phyloP scores from a whole-genome alignment of 2,797 vertebrate species.

The Lepidocolaptes lacrymiger region DNA sequence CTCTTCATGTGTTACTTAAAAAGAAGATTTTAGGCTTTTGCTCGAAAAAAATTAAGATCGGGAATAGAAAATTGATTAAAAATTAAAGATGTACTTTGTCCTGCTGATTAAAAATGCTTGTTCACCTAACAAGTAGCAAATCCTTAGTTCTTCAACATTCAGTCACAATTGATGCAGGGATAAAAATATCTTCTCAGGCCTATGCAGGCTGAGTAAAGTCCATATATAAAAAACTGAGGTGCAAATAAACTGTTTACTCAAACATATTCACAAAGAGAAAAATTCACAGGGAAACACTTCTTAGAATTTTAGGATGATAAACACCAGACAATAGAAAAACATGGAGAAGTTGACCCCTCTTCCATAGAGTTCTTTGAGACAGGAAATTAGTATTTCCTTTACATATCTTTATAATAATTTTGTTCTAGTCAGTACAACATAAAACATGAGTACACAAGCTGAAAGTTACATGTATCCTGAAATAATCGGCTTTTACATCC shows the following conservation, averaged over 20 bases:
- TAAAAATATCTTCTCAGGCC: background rate
- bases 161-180: background rate
- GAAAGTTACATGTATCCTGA: background rate
- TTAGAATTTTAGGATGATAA: background rate
- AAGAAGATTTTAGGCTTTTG: background rate
- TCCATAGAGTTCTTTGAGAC: background rate
- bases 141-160: background rate
- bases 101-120: background rate
- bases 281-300: background rate
- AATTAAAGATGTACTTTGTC: background rate
- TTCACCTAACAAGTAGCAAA: background rate
- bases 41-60: background rate
- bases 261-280: background rate
- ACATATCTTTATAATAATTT: background rate
- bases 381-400: background rate
- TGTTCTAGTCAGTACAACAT: background rate
- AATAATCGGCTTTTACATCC: background rate
- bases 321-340: accelerated
- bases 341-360: accelerated
- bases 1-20: background rate
- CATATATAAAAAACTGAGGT: background rate
- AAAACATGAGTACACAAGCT: background rate
- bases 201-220: background rate
- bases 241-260: background rate
- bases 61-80: background rate